Conservation (phyloP, 1,140 invertebrate genomes). For the Dendroctonus valens region DNA sequence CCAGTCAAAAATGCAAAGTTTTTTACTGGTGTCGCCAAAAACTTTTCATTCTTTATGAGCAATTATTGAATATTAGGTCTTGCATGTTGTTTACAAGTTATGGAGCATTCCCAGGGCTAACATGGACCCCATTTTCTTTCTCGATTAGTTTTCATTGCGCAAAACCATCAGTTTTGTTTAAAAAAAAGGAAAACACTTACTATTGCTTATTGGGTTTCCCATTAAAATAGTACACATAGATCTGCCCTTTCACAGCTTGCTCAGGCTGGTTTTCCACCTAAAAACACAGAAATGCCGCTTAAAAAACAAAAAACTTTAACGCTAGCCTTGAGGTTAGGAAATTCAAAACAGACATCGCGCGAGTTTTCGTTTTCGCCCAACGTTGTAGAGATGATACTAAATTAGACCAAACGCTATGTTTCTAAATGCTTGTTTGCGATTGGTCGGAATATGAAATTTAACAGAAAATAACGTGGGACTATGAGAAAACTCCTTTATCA, state of each 20-base stretch:
- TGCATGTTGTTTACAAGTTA: background rate
- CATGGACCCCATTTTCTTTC: background rate
- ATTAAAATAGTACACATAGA: constrained; percentile 22
- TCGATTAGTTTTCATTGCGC: background rate
- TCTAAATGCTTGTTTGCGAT: constrained; percentile 1
- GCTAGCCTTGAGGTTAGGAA: constrained; percentile 16
- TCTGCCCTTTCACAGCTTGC: constrained; percentile 11
- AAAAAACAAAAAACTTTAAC: background rate
- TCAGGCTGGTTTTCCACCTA: constrained; percentile 22
- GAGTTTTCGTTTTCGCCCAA: constrained; percentile 9
- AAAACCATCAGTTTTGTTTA: background rate
- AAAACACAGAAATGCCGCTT: constrained; percentile 4
- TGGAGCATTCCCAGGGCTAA: background rate
- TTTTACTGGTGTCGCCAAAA: too few species aligned
- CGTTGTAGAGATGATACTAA: constrained; percentile 17
- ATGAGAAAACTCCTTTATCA: constrained; percentile 1
- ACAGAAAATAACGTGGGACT: background rate
- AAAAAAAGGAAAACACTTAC: constrained; percentile 14
- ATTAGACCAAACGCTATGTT: background rate
- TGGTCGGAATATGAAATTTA: constrained; percentile 1
- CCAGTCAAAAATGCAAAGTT: too few species aligned
- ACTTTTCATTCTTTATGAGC: too few species aligned
- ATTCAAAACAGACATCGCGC: constrained; percentile 17
- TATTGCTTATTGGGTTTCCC: constrained; percentile 9
- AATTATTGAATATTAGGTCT: background rate